Evolutionary conservation across 1,140 invertebrate species (phyloP), one percentile per base, ranked within the genome.

Genomic region (Brachionus rotundiformis): DNA sequence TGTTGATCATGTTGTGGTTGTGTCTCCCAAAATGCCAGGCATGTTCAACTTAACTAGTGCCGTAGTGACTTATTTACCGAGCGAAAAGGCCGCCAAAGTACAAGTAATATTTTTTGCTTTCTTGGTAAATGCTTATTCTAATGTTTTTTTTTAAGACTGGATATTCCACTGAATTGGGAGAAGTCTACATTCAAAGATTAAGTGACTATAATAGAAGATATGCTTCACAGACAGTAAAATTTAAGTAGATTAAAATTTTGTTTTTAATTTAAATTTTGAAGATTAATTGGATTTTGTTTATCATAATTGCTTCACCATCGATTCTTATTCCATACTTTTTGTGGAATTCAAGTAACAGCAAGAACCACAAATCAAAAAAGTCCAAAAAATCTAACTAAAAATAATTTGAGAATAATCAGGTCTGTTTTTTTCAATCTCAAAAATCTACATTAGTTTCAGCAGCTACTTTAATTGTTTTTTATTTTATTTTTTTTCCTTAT

Each of bases 41-140:
- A 94, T 95, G 85, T 98, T 96, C 90, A 99, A 99, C 86, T 98
- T 99, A 86, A 95, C 95, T 13, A 92, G 95, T 80, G 96, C 96
- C 83, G 93, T 96, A 88, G 91, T 98, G 59, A 92, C 92, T 23
- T 99, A 99, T 88, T 92, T 92, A 83, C 89, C 92, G 29, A 92
- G 91, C 83, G 95, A 90, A 84, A 87, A 88, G 29, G 83, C 86
- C 25, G 83, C 84, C 76, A 86, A 89, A 81, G 83, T 85, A 29
- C 85, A 86, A 80, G 76, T 79, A 79, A 71, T n/a, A 71, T 71
- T 71, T 33, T 6, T 71, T 71, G n/a, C 7, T 71, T n/a, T 19
- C 6, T 47, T n/a, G 16, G 7, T 23, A 71, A 36, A 36, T 11
- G n/a, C 11, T 19, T 59, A 23, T 59, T 16, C 16, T n/a, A n/a